Conservation (phyloP, 2,888 invertebrate species). For the Mactromeris polynyma region DNA sequence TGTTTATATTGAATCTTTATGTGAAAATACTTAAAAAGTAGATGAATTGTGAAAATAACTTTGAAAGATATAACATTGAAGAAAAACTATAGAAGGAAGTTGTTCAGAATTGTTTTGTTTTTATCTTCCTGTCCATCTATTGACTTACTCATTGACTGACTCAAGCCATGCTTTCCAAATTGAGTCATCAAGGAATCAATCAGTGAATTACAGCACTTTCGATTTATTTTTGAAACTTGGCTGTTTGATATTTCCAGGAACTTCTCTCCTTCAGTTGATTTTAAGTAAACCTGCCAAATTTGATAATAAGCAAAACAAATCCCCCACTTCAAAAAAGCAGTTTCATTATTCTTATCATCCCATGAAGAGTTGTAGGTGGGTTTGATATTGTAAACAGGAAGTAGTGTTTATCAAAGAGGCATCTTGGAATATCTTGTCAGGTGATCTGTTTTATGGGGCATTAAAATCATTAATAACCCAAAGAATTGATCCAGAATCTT, state of each 20-base stretch:
- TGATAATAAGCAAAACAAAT: neutral
- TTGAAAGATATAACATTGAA: too few species aligned
- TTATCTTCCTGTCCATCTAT: neutral
- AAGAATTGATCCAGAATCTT: neutral
- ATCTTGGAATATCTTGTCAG: neutral
- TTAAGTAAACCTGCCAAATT: neutral
- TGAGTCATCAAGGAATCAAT: neutral
- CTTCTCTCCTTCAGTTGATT: neutral
- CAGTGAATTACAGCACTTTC: neutral
- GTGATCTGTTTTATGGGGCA: conserved; percentile 3
- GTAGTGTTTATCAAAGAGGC: conserved; percentile 7
- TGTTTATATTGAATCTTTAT: too few species aligned
- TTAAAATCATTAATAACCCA: neutral
- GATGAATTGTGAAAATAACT: too few species aligned
- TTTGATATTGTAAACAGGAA: conserved; percentile 27
- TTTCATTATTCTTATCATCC: neutral
- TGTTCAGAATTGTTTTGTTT: neutral
- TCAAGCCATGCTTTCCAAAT: too few species aligned
- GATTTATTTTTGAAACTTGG: neutral
- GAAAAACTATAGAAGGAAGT: neutral
- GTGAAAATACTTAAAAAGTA: too few species aligned
- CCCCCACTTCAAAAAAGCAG: neutral
- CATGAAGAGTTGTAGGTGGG: conserved; percentile 18
- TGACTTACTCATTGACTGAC: neutral
- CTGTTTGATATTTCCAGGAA: neutral